Base-by-base conservation (phyloP, 2,113 vertebrate species). In the Engystomops pustulosus region DNA sequence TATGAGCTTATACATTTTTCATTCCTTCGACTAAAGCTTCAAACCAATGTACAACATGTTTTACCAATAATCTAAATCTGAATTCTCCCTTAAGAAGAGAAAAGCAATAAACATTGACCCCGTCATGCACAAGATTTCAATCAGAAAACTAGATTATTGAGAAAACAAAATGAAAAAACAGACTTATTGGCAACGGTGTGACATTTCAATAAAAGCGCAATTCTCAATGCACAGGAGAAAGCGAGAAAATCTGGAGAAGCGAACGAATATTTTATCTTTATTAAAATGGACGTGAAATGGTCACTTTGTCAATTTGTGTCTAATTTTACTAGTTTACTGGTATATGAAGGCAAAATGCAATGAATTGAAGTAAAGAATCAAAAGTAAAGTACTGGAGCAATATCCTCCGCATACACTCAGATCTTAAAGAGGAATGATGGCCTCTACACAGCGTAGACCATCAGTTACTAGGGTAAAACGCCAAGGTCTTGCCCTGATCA, bases 251-350 rank as follows among this genome's bases (percentile, higher is more conserved):
- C 14, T 30, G 6, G 4, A 49, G 41, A 55, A 87, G 84, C 69
- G 4, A 4, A 41, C 38, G 77, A 88, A 85, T 89, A 87, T 81
- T 85, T 87, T 84, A 85, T 84, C 44, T 68, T 81, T 87, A 88
- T 83, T 81, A 84, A 27, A 71, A 86, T 81, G 23, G 77, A 78
- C 85, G 87, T 60, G 79, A 71, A 78, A 86, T 62, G 14, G 62
- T 86, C 74, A 58, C 3, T 71, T 80, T 83, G 81, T n/a, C 44
- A 20, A 78, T 65, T 72, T 15, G n/a, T 25, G 38, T 23, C 38
- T 20, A 41, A 7, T 41, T 70, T 70, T 25, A 14, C 20, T 15
- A 25, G 18, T 41, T 41, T n/a, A n/a, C n/a, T n/a, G n/a, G n/a
- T n/a, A n/a, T n/a, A n/a, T n/a, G n/a, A n/a, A n/a, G n/a, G n/a